phyloP scores from a whole-genome alignment of 2,113 vertebrate genomes.

The Xyrauchen texanus region DNA sequence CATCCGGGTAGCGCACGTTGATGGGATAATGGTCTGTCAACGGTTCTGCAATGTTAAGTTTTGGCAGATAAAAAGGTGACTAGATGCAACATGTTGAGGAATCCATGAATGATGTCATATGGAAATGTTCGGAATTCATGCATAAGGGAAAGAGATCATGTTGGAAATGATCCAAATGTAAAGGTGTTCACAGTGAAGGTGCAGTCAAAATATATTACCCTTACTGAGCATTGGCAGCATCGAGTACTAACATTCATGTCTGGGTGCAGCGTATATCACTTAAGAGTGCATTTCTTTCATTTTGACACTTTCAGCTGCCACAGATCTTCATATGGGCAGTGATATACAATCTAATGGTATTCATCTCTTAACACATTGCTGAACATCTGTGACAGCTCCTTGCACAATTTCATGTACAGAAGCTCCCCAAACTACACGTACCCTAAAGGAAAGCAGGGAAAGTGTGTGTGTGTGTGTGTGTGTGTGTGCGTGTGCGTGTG shows the following conservation, averaged over 20 bases:
- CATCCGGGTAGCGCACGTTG: too few relatives aligned
- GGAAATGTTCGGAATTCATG: constrained; percentile 45
- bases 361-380: constrained; percentile 43
- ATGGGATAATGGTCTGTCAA: too few relatives aligned
- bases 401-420: constrained; percentile 35
- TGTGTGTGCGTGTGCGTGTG: too few relatives aligned
- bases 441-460: constrained; percentile 45
- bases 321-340: not conserved
- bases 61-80: constrained; percentile 30
- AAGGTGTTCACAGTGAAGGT: constrained; percentile 25
- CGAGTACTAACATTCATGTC: not conserved
- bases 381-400: constrained; percentile 39
- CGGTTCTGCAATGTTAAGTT: constrained; percentile 13
- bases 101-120: constrained; percentile 51
- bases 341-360: constrained; percentile 5
- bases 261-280: constrained; percentile 1
- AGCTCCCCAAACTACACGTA: constrained; percentile 51
- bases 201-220: not conserved
- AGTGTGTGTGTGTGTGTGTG: not conserved
- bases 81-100: constrained; percentile 58
- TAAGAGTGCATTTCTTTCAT: constrained; percentile 4
- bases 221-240: too few relatives aligned
- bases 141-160: constrained; percentile 48
- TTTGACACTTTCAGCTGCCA: not conserved
- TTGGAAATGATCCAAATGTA: constrained; percentile 43